phyloP scores from a whole-genome alignment of 2,113 vertebrate genomes.

The Acanthochromis polyacanthus region DNA sequence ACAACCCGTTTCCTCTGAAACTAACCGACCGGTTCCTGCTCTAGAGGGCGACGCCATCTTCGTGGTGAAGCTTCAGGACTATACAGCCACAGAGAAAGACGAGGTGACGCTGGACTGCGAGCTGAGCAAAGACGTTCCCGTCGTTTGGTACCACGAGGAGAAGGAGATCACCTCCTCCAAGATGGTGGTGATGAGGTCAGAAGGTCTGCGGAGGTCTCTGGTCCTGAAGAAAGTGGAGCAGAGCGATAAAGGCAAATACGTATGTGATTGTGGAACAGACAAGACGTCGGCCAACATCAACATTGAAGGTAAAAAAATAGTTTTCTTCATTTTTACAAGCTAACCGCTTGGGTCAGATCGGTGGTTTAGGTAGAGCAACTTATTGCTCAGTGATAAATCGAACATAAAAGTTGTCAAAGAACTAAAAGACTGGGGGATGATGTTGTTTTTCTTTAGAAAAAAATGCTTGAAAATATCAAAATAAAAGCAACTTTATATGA shows the following conservation, averaged over 20 bases:
- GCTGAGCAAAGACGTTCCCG: slow-evolving; percentile 96
- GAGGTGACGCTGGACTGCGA: slow-evolving; percentile 93
- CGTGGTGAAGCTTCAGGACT: slow-evolving; percentile 93
- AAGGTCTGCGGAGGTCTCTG: slow-evolving; percentile 90
- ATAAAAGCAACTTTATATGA: too few relatives aligned
- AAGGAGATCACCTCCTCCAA: slow-evolving; percentile 92
- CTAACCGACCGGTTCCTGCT: slow-evolving; percentile 53
- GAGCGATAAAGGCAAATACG: slow-evolving; percentile 90
- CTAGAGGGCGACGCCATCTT: slow-evolving; percentile 95
- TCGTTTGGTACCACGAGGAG: slow-evolving; percentile 93
- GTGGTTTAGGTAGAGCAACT: too few relatives aligned
- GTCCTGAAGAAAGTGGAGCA: slow-evolving; percentile 90
- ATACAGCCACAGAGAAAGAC: slow-evolving; percentile 94
- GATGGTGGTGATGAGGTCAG: slow-evolving; percentile 87
- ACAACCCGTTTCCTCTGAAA: too few relatives aligned
- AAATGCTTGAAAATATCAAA: too few relatives aligned
- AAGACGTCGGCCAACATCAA: slow-evolving; percentile 88
- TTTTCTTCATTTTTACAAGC: too few relatives aligned
- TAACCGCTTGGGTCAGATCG: too few relatives aligned
- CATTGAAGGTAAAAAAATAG: slow-evolving; percentile 87
- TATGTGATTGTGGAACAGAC: slow-evolving; percentile 95
- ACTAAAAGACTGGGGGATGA: too few relatives aligned
- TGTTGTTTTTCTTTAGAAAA: too few relatives aligned
- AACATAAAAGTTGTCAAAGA: too few relatives aligned
- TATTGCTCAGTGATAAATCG: too few relatives aligned